These are phyloP conservation scores for Venustoraphidia nigricollis DNA, from an alignment of 2,888 invertebrate species.

Conservation along the genomic window DNA sequence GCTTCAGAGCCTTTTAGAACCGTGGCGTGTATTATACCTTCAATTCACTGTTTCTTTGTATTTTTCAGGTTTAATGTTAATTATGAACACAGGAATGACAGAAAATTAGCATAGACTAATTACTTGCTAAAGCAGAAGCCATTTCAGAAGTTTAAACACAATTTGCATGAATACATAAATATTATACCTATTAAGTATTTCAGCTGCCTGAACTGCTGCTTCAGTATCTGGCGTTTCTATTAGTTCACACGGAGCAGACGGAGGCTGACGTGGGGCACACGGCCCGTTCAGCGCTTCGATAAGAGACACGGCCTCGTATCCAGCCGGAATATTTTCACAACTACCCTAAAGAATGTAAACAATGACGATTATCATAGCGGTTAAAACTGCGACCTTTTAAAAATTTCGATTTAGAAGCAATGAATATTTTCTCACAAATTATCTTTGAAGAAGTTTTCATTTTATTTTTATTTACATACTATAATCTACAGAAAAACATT, in stretches of 20 bases:
- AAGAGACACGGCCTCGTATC: slow-evolving; percentile 85
- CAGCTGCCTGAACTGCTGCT: slow-evolving; percentile 48
- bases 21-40: no score
- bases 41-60: no score
- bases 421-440: neutral
- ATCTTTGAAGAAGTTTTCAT: no score
- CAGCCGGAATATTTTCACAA: slow-evolving; percentile 76
- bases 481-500: no score
- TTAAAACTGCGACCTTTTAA: neutral
- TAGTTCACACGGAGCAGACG: slow-evolving; percentile 27
- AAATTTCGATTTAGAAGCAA: neutral
- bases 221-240: slow-evolving; percentile 47
- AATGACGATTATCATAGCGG: neutral
- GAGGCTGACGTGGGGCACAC: slow-evolving; percentile 36
- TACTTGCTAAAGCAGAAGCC: no score
- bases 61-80: no score
- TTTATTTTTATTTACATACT: no score
- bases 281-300: slow-evolving; percentile 95
- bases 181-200: slow-evolving; percentile 40
- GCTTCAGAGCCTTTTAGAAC: no score
- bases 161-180: no score
- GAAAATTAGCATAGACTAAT: no score
- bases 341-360: slow-evolving; percentile 34
- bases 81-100: no score
- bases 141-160: no score